Conservation (phyloP, 2,113 vertebrate species). For the Verasper variegatus region DNA sequence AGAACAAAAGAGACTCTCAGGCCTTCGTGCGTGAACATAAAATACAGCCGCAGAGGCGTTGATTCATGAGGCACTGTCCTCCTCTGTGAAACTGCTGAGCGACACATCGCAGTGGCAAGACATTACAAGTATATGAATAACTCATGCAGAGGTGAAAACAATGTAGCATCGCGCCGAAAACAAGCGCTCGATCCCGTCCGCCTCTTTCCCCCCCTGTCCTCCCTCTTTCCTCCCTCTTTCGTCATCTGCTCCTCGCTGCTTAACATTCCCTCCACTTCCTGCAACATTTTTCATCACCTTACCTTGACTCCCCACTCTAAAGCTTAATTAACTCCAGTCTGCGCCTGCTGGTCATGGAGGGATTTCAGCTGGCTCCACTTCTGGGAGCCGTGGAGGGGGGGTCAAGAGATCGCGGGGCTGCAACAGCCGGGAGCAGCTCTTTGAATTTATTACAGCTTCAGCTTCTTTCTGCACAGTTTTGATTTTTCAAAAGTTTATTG, state of each 20-base stretch:
- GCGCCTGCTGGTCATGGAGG: conserved; percentile 5
- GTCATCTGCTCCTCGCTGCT: conserved; percentile 56
- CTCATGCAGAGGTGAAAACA: conserved; percentile 71
- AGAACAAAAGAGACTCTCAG: background rate
- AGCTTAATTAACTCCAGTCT: conserved; percentile 44
- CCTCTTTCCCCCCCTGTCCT: background rate
- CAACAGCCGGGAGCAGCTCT: background rate
- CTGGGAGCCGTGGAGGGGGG: conserved; percentile 17
- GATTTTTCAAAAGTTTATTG: background rate
- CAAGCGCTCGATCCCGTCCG: conserved; percentile 7
- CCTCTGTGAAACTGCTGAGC: conserved; percentile 35
- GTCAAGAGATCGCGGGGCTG: conserved; percentile 3
- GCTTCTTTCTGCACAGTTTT: background rate
- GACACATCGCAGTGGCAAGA: conserved; percentile 52
- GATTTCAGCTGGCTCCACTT: conserved; percentile 37
- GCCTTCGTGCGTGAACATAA: conserved; percentile 13
- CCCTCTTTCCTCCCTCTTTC: conserved; percentile 49
- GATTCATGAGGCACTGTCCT: conserved; percentile 21
- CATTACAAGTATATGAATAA: conserved; percentile 53
- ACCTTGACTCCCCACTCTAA: conserved; percentile 42
- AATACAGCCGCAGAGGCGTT: conserved; percentile 10
- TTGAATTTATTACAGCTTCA: background rate
- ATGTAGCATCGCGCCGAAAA: conserved; percentile 18
- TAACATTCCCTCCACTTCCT: conserved; percentile 49
- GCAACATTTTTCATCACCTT: conserved; percentile 54